Evolutionary conservation across 1,140 invertebrate genomes (phyloP), one percentile per base, ranked within the genome.

Genomic region (Amyelois transitella): DNA sequence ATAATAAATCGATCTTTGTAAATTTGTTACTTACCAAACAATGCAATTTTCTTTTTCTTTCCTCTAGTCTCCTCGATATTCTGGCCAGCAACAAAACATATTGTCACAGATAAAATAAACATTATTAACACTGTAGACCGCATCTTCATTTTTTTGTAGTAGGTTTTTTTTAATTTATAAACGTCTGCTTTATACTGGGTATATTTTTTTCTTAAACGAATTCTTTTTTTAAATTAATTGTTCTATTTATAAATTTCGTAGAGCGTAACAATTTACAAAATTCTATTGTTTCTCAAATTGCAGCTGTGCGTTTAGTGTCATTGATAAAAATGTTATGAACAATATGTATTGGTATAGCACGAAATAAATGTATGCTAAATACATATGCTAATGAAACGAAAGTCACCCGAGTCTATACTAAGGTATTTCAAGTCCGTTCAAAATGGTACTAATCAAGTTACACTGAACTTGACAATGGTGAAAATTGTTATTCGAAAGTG

Each of bases 31-130:
- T 78, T 58, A 77, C 77, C 62, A 49, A 72, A 71, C 4, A 78
- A 58, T 0, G 71, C 75, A 18, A 76, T 71, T 58, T 81, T 81
- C 61, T 81, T 81, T 57, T 77, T 77, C 60, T 78, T 78, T 14
- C 78, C 75, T 55, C 76, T 69, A 6, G 63, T 55, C 63, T 78
- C 76, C 18, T 77, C 51, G 21, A 54, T 66, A 53, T 58, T 54
- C 18, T 56, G 24, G 20, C 57, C 51, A 18, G 25, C 18, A 14
- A 54, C 62, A 25, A 58, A 45, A 32, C 61, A 64, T n/a, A 53
- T 18, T 25, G 44, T 25, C 4, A 61, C 43, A 53, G 43, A 65
- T 28, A 50, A 48, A 32, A 60, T 18, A 24, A 62, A 45, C 28
- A 66, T 17, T 18, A 53, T 17, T 21, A 44, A 14, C 32, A 38